phyloP scores from a whole-genome alignment of 2,888 invertebrate genomes.

The Ctenicera cuprea region DNA sequence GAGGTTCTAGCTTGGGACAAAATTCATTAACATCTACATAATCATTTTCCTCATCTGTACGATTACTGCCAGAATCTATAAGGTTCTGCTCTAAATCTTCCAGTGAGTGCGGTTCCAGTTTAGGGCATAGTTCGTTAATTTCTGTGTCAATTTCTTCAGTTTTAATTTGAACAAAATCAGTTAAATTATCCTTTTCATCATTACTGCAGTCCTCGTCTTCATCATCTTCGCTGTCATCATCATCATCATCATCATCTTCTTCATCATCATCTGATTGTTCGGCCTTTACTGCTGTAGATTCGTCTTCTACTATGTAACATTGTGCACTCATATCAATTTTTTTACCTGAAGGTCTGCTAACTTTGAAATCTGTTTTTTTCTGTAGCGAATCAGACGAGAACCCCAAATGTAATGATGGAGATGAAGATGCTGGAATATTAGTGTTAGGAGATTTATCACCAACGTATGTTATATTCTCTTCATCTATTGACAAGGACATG shows the following conservation, averaged over 20 bases:
- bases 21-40: too few species aligned
- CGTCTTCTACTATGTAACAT: constrained; percentile 27
- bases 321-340: constrained; percentile 56
- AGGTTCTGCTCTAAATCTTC: too few species aligned
- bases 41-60: too few species aligned
- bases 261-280: constrained; percentile 48
- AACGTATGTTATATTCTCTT: background rate
- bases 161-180: constrained; percentile 20
- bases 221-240: background rate
- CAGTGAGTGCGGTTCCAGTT: too few species aligned
- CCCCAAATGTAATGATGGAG: background rate
- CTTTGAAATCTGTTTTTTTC: background rate
- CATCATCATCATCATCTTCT: constrained; percentile 42
- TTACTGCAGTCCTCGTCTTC: background rate
- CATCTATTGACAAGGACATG: constrained; percentile 7
- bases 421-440: background rate
- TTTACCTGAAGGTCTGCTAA: constrained; percentile 54
- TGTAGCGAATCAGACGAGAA: background rate
- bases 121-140: too few species aligned
- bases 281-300: background rate
- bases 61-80: too few species aligned
- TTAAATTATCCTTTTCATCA: constrained; percentile 34
- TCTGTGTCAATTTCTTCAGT: background rate
- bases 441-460: background rate
- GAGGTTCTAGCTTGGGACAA: background rate